Percentiles rank a stretch among this genome's conserved stretches.
Conservation (phyloP, 2,888 invertebrate genomes). For the Chloroclystis v-ata region DNA sequence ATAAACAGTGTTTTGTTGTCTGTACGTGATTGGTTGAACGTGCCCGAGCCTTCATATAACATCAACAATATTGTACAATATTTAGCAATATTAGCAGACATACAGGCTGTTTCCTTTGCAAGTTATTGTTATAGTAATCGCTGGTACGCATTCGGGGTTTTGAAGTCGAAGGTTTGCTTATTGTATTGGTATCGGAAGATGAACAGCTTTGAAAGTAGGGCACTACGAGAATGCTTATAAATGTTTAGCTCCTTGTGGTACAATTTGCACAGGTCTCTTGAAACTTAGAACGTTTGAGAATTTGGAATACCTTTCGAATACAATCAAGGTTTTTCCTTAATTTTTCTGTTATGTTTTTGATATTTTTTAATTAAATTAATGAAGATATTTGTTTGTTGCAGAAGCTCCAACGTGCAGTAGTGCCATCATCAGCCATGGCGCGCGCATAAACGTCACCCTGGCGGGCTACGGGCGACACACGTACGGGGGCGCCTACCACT, state of each 20-base stretch:
- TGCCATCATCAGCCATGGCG: slow-evolving; percentile 19
- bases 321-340: too few relatives aligned
- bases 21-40: slow-evolving; percentile 64
- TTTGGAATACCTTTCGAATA: too few relatives aligned
- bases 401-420: slow-evolving; percentile 16
- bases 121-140: slow-evolving; percentile 32
- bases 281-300: too few relatives aligned
- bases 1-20: slow-evolving; percentile 69
- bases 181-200: too few relatives aligned
- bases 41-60: slow-evolving; percentile 23
- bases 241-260: too few relatives aligned
- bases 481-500: slow-evolving; percentile 66
- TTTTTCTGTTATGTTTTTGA: too few relatives aligned
- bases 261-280: too few relatives aligned
- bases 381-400: slow-evolving; percentile 25
- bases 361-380: too few relatives aligned
- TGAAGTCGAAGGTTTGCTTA: too few relatives aligned
- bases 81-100: slow-evolving; percentile 35
- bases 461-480: slow-evolving; percentile 69
- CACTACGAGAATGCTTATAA: too few relatives aligned
- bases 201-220: too few relatives aligned
- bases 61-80: slow-evolving; percentile 18
- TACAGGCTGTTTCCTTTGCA: slow-evolving; percentile 32
- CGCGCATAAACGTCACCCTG: slow-evolving; percentile 51
- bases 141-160: slow-evolving; percentile 21